A percentile compares a stretch with the other conserved stretches of the same genome.
Conservation (phyloP, 2,888 invertebrate species). For the Xylota segnis region DNA sequence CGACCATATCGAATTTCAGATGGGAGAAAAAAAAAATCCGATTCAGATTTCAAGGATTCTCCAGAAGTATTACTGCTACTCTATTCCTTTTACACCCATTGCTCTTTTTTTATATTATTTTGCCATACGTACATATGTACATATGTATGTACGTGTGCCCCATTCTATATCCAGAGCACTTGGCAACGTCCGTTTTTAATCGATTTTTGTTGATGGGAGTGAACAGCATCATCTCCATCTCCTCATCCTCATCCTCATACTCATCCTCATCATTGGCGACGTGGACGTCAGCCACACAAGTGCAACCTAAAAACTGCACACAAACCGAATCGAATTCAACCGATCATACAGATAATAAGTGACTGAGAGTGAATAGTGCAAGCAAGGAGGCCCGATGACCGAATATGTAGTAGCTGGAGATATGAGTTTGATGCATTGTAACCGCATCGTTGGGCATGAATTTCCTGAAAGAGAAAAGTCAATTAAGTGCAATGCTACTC, state of each 20-base stretch:
- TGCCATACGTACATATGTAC: neutral
- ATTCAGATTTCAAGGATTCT: slow-evolving; percentile 68
- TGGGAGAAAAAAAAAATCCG: slow-evolving; percentile 33
- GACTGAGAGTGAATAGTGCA: slow-evolving; percentile 21
- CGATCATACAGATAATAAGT: slow-evolving; percentile 67
- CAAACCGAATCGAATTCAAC: slow-evolving; percentile 60
- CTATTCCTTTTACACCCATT: slow-evolving; percentile 38
- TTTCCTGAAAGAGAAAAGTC: slow-evolving; percentile 68
- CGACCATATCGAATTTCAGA: slow-evolving; percentile 49
- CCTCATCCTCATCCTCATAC: neutral
- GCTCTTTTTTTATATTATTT: slow-evolving; percentile 1
- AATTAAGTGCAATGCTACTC: slow-evolving; percentile 56
- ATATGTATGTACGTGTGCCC: too few species aligned
- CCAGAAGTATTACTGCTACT: slow-evolving; percentile 49
- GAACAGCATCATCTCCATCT: neutral
- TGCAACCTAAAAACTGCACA: slow-evolving; percentile 56
- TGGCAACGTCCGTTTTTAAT: slow-evolving; percentile 70
- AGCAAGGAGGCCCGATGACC: slow-evolving; percentile 16
- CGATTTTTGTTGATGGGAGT: slow-evolving; percentile 59
- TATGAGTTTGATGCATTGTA: slow-evolving; percentile 56
- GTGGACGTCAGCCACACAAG: slow-evolving; percentile 56
- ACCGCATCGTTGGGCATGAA: slow-evolving; percentile 53
- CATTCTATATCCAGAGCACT: slow-evolving; percentile 47
- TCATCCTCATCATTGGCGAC: slow-evolving; percentile 19
- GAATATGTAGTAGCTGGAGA: slow-evolving; percentile 24